A percentile compares a stretch with the other conserved stretches of the same genome.
These are phyloP conservation scores for Darevskia mixta DNA, from an alignment of 2,797 vertebrate species.

Conservation along the genomic window DNA sequence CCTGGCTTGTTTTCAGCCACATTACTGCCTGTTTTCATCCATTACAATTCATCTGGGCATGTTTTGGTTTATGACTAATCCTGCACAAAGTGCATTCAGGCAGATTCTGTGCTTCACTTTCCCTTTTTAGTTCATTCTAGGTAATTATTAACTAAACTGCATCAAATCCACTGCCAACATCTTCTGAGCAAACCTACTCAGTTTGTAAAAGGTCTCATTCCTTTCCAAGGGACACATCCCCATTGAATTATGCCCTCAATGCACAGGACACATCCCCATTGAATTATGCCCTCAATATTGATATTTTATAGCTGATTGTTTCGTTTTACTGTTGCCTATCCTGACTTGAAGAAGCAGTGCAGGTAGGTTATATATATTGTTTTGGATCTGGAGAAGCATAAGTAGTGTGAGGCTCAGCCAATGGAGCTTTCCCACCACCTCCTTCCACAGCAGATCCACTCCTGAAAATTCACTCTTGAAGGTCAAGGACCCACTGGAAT, in stretches of 20 bases:
- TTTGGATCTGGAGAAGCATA: neutral
- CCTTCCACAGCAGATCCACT: too few species aligned
- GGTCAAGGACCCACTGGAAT: neutral
- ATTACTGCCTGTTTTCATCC: neutral
- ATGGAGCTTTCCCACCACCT: neutral
- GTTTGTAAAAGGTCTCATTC: neutral
- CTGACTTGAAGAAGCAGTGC: neutral
- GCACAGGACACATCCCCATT: neutral
- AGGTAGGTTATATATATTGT: neutral
- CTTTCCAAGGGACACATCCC: neutral
- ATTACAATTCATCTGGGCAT: neutral
- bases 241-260: neutral
- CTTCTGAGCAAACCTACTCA: neutral
- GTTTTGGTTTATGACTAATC: constrained; percentile 20
- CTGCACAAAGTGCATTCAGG: constrained; percentile 17
- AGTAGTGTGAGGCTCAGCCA: too few species aligned
- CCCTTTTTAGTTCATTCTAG: neutral
- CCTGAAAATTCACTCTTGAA: neutral
- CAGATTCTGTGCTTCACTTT: constrained; percentile 9
- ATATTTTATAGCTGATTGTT: neutral
- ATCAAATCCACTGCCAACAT: neutral
- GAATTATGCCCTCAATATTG: neutral
- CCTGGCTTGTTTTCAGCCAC: constrained; percentile 2
- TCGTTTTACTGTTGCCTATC: neutral
- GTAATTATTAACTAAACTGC: constrained; percentile 27